These are phyloP conservation scores for Cliona cf. orientalis DNA, from an alignment of 37 sponge, comb jelly and placozoan genomes.

Conservation along the genomic window DNA sequence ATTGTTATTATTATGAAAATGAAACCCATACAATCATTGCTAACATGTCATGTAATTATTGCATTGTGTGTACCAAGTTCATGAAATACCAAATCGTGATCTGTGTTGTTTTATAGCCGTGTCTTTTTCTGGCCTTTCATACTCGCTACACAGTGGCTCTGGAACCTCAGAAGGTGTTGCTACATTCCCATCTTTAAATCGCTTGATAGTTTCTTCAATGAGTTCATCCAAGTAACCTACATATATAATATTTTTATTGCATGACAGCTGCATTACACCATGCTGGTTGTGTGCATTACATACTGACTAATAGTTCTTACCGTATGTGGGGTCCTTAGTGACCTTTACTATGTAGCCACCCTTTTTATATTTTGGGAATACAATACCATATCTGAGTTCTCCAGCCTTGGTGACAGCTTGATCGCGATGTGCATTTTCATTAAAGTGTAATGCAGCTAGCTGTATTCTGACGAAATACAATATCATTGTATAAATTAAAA, in stretches of 20 bases:
- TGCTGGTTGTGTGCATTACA: not conserved
- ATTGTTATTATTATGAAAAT: too few relatives aligned
- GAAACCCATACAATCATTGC: too few relatives aligned
- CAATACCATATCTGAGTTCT: not conserved
- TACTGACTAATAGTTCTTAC: not conserved
- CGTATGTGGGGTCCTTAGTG: not conserved
- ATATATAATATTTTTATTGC: not conserved
- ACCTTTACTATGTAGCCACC: slow-evolving; percentile 17
- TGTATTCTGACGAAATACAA: not conserved
- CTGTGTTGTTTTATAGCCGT: too few relatives aligned
- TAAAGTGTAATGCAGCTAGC: slow-evolving; percentile 16
- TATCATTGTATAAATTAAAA: not conserved
- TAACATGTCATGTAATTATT: too few relatives aligned
- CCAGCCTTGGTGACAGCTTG: slow-evolving; percentile 1
- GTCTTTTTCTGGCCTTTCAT: too few relatives aligned
- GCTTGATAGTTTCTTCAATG: not conserved
- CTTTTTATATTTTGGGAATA: too few relatives aligned
- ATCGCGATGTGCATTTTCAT: slow-evolving; percentile 2
- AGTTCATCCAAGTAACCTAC: slow-evolving; percentile 11
- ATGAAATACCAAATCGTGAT: too few relatives aligned
- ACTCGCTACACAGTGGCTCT: too few relatives aligned
- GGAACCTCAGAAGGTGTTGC: too few relatives aligned
- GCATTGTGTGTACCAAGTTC: too few relatives aligned
- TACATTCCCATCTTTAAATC: not conserved
- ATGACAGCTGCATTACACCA: not conserved